Evolutionary conservation across 2,888 invertebrate species (phyloP).

Genomic region (Apamea anceps): DNA sequence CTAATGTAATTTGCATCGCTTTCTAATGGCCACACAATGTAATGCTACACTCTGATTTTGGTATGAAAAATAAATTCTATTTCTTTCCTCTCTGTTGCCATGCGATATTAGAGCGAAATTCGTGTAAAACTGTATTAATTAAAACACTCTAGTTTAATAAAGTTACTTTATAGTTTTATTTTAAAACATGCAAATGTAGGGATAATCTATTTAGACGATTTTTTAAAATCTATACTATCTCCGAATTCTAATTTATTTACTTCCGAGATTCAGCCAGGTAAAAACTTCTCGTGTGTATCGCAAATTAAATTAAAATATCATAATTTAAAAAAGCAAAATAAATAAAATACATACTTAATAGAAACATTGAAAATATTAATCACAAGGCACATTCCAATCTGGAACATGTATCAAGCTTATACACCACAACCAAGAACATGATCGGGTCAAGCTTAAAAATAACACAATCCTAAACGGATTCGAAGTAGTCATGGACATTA

Average conservation of each 20-base stretch:
- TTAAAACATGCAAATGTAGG: slow-evolving; percentile 28
- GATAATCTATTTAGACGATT: neutral
- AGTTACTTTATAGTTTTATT: neutral
- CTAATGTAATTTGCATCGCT: neutral
- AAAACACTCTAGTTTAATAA: neutral
- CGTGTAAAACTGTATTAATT: neutral
- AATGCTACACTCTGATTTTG: slow-evolving; percentile 9
- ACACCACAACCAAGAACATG: slow-evolving; percentile 54
- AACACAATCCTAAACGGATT: slow-evolving; percentile 7
- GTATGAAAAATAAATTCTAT: neutral
- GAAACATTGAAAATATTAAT: slow-evolving; percentile 42
- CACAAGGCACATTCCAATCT: slow-evolving; percentile 47
- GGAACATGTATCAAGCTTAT: slow-evolving; percentile 39
- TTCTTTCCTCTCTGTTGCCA: neutral
- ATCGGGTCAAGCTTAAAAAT: slow-evolving; percentile 40
- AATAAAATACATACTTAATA: slow-evolving; percentile 35
- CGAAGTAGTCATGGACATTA: slow-evolving; percentile 31
- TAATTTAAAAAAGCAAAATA: slow-evolving; percentile 44
- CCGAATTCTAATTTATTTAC: neutral
- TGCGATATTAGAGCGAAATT: slow-evolving; percentile 9
- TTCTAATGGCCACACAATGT: slow-evolving; percentile 5
- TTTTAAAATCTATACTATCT: neutral
- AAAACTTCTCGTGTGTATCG: neutral
- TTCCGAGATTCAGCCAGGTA: neutral
- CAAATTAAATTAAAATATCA: slow-evolving; percentile 35